Base-by-base conservation (phyloP, 2,113 vertebrate species). In the Hemicordylus capensis region DNA sequence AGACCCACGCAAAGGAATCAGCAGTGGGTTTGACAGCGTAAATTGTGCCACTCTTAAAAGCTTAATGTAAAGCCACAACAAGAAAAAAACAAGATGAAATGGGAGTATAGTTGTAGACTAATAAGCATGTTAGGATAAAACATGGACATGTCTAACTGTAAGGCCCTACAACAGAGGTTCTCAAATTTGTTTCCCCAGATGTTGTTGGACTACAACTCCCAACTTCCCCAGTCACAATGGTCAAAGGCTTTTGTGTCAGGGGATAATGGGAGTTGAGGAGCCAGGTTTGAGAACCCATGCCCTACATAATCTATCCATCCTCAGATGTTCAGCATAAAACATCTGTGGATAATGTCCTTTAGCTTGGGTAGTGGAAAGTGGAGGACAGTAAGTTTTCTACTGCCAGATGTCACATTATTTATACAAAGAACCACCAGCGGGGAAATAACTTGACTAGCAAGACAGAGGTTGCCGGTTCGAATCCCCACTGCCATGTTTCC, bases 21-120 rank as follows among this genome's bases (percentile, higher is more conserved):
- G 19, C 20, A 81, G 34, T 69, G 17, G 86, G 82, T 31, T 12
- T 39, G 14, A 89, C 59, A 54, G 51, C 80, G 42, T 15, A 87
- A 44, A 86, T 84, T 84, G 67, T 15, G n/a, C 37, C 85, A 48
- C 44, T 12, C 24, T 66, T n/a, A 56, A 81, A 63, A 42, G 42
- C 4, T 37, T 14, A 67, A 63, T 51, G 73, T 5, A 19, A 81
- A 67, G 26, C 24, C 31, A 83, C 93, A 85, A 26, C n/a, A 37
- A 22, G 81, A 69, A 1, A 6, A 61, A 91, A 66, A 48, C 51
- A 3, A 22, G 42, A 46, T 0, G 2, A 86, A 51, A 61, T 56
- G 77, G 59, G 6, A 84, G 54, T 19, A 76, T 1, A 19, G 37
- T 7, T 26, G 15, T 75, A 34, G 78, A 34, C 70, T 0, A 14